Base-by-base conservation (phyloP, 2,888 invertebrate species). In the Drosophila sordidapex region DNA sequence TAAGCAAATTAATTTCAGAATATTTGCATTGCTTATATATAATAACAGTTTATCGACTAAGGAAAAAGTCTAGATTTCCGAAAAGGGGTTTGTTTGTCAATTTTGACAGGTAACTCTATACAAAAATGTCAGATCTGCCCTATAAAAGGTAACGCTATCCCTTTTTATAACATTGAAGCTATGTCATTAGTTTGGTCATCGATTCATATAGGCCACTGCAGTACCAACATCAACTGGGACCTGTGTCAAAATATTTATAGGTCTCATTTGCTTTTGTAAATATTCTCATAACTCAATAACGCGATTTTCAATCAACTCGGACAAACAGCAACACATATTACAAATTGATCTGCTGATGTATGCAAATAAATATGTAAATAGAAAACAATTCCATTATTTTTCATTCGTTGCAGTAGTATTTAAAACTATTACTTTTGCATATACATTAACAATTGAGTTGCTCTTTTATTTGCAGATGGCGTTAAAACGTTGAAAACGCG, bases 401-500 rank as follows among this genome's bases (percentile, higher is more conserved):
- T 10, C 10, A 40, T 11, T 2, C 10, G n/a, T 1, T 40, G 40
- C 40, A 2, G 2, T 21, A 40, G n/a, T 4, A 11, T 40, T 40
- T 21, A n/a, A n/a, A 21, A 4, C 33, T 21, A 11, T 2, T 2
- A 40, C 4, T n/a, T 1, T 40, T 11, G 40, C 40, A 40, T 11
- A 13, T 13, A 46, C 38, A 58, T 68, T 53, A 29, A 46, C 21
- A 48, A 68, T 38, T 36, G 25, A 57, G 25, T 51, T 49, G 11
- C n/a, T 53, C 33, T 60, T 79, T 49, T 40, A 63, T 43, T 77
- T 77, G 40, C 73, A 81, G 82, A 66, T 79, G 68, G 63, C 53
- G 43, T 38, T 64, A 75, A 62, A 76, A 56, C 38, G 40, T 11
- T 31, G 5, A 4, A 76, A 66, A 64, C 61, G 72, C 72, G 63